Conservation (phyloP, 2,113 vertebrate genomes). For the Tympanuchus pallidicinctus region DNA sequence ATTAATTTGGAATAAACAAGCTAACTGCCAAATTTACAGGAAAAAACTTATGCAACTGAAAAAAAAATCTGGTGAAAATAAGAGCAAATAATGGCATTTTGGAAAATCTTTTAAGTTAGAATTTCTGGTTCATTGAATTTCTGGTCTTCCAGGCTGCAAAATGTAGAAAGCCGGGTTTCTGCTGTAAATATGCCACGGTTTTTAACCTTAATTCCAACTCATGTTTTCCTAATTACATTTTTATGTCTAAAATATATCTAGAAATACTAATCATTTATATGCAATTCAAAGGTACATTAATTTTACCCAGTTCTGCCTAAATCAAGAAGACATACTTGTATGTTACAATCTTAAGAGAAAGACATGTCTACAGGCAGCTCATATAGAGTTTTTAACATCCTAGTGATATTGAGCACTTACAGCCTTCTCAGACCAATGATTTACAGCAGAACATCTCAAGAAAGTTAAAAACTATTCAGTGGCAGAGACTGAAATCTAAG, state of each 20-base stretch:
- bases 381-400: not conserved
- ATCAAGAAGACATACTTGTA: not conserved
- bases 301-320: not conserved
- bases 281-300: not conserved
- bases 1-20: not conserved
- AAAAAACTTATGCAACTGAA: not conserved
- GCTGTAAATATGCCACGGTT: not conserved
- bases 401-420: not conserved
- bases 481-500: not conserved
- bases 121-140: not conserved
- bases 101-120: not conserved
- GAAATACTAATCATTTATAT: not conserved
- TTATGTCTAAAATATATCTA: not conserved
- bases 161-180: not conserved
- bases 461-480: not conserved
- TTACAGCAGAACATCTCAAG: not conserved
- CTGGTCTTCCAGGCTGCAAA: not conserved
- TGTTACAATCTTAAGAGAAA: not conserved
- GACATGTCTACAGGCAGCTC: not conserved
- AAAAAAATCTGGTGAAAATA: not conserved
- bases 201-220: not conserved
- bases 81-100: not conserved
- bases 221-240: not conserved
- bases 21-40: not conserved
- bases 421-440: not conserved